Conservation (phyloP, 2,888 invertebrate genomes). For the Drosophila merina region DNA sequence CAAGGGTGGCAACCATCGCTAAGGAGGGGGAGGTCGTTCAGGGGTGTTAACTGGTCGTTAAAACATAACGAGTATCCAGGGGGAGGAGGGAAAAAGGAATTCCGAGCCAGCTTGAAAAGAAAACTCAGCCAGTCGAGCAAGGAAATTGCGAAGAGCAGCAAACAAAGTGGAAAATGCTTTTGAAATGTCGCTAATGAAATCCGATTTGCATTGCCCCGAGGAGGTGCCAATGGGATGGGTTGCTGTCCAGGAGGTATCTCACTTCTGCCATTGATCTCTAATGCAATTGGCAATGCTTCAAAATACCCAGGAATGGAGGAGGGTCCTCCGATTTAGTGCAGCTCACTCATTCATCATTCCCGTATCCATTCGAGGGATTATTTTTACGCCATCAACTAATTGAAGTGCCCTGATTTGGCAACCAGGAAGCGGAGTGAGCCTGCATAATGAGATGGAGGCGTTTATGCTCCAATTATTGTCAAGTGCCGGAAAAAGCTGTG, state of each 20-base stretch:
- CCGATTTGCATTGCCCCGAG: slow-evolving; percentile 36
- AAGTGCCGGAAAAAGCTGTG: slow-evolving; percentile 76
- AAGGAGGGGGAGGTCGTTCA: background rate
- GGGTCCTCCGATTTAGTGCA: background rate
- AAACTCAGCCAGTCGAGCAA: slow-evolving; percentile 5
- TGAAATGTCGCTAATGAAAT: slow-evolving; percentile 53
- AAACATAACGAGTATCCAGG: slow-evolving; percentile 40
- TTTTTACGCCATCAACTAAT: slow-evolving; percentile 72
- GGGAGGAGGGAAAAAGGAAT: background rate
- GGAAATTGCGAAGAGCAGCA: slow-evolving; percentile 29
- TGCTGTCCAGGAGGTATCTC: slow-evolving; percentile 25
- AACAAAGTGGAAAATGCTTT: slow-evolving; percentile 39
- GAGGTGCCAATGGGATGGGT: background rate
- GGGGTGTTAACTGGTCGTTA: slow-evolving; percentile 60
- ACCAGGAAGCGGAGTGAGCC: slow-evolving; percentile 21
- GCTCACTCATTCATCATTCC: slow-evolving; percentile 52
- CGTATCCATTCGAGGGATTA: slow-evolving; percentile 49
- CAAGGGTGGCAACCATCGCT: slow-evolving; percentile 15
- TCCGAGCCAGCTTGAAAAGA: background rate
- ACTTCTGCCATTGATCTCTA: slow-evolving; percentile 33
- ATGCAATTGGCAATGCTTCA: slow-evolving; percentile 34
- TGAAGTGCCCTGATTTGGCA: slow-evolving; percentile 73
- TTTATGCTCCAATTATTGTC: slow-evolving; percentile 70
- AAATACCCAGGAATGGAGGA: background rate
- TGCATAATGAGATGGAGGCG: slow-evolving; percentile 73